Conservation (phyloP, 30 jellyfish, hydroid and myxozoan genomes). For the Sanderia malayensis region DNA sequence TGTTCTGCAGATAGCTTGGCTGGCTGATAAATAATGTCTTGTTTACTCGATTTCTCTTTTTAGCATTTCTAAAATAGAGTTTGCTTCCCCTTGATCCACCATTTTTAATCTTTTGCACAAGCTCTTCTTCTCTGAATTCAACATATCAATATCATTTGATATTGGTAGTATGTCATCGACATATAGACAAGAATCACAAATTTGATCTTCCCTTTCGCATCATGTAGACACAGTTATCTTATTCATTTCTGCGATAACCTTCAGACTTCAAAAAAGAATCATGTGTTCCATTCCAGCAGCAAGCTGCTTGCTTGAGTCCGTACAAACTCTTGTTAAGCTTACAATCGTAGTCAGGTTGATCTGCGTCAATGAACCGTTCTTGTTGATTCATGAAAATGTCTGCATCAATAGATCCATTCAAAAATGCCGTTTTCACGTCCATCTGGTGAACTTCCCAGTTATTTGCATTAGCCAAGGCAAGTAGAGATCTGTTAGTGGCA, state of each 20-base stretch:
- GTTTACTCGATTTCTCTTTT: no score
- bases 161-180: slow-evolving; percentile 22
- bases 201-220: slow-evolving; percentile 38
- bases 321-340: slow-evolving; percentile 49
- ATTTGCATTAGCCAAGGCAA: no score
- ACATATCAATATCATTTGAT: no score
- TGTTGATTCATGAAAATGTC: no score
- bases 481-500: slow-evolving; percentile 29
- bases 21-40: no score
- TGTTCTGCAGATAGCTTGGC: no score
- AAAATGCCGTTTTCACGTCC: slow-evolving; percentile 82
- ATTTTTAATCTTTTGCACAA: slow-evolving; percentile 6
- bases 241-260: slow-evolving; percentile 61
- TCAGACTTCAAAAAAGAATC: slow-evolving; percentile 61
- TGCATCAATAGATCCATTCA: no score
- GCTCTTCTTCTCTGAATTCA: no score
- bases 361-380: slow-evolving; percentile 40
- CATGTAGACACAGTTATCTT: no score
- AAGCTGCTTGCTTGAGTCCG: no score
- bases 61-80: no score
- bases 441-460: slow-evolving; percentile 74
- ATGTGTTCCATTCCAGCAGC: slow-evolving; percentile 54
- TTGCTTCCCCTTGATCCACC: slow-evolving; percentile 28
- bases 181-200: slow-evolving; percentile 49
- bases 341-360: slow-evolving; percentile 46